Base-by-base conservation (phyloP, 2,113 vertebrate species). In the Oncorhynchus clarkii region DNA sequence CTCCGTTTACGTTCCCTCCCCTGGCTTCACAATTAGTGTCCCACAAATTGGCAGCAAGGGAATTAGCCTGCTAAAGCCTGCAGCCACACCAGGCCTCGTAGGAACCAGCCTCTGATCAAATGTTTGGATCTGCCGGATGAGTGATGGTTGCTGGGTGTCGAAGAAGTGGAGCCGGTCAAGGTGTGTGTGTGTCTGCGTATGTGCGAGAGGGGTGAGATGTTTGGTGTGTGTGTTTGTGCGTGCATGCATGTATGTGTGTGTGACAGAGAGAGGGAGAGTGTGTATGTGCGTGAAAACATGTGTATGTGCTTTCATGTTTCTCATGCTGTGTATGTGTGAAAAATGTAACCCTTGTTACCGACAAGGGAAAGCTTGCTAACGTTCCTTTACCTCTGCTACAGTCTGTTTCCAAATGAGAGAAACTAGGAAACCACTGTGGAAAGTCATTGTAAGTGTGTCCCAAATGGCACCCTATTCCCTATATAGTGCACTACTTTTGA, bases 41-140 rank as follows among this genome's bases (percentile, higher is more conserved):
- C 70, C 75, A 84, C 77, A 89, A 85, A 89, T 89, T 81, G 85
- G 81, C 26, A 29, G 70, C 77, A 2, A 54, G 75, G 80, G 86
- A 83, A 83, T 82, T 75, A 73, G 73, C 64, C 70, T 16, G 71
- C 71, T 62, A 67, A 83, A 75, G 45, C 73, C 57, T 49, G 57
- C 77, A 18, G 70, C 72, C 39, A 62, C 26, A 62, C 74, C 72
- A 68, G 34, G 48, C 67, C 57, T 5, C 65, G 8, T 49, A 72
- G 48, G 70, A 57, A 60, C 73, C 12, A 72, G 68, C 29, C 67
- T 22, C 71, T 69, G 77, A 83, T 74, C 45, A 78, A 81, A 82
- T 77, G 84, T 86, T 87, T 77, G 82, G 31, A 75, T 64, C 77
- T 67, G 74, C 45, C 67, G 70, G 76, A 82, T 83, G 72, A 81